Evolutionary conservation across 2,113 vertebrate genomes (phyloP), one percentile per base, ranked within the genome.

Genomic region (Leptocoma aspasia): DNA sequence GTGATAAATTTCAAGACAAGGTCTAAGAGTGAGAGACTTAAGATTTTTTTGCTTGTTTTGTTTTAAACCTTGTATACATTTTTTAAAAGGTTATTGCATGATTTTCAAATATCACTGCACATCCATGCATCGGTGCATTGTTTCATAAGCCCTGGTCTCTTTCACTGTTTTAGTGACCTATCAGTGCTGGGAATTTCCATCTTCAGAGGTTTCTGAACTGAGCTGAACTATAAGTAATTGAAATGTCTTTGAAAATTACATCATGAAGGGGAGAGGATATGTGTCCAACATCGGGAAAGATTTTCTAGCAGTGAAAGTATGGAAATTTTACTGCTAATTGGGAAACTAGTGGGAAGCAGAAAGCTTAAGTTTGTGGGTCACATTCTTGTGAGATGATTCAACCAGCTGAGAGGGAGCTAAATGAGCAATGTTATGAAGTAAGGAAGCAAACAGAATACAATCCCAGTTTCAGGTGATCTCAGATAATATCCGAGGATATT

Each of bases 61-160:
- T 85, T 93, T 93, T 45, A 89, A 85, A 63, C 8, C 19, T 31
- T 31, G 4, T 31, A 3, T 47, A 78, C 4, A 12, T 78, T 93
- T 82, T 70, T 44, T 19, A 31, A 53, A 95, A 96, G 42, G 41
- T 84, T 91, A 86, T 35, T 15, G 9, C 22, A n/a, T 76, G 28
- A 47, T 96, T 96, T 89, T 56, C 78, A 91, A 92, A 93, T 96
- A 83, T 56, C 80, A 83, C 53, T 86, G 94, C 73, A 86, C 66
- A 72, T 84, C 64, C 70, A 61, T 71, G 54, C 69, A 50, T 45
- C 1, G 11, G 12, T 66, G 80, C 68, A 23, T 45, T 80, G 7
- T 80, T 88, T 88, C 68, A 15, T 76, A 47, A 89, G 30, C 19
- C 30, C 19, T 41, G 37, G 14, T 65, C 33, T 82, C 84, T 59